phyloP scores from a whole-genome alignment of 2,797 vertebrate genomes.

The Takifugu ocellatus region DNA sequence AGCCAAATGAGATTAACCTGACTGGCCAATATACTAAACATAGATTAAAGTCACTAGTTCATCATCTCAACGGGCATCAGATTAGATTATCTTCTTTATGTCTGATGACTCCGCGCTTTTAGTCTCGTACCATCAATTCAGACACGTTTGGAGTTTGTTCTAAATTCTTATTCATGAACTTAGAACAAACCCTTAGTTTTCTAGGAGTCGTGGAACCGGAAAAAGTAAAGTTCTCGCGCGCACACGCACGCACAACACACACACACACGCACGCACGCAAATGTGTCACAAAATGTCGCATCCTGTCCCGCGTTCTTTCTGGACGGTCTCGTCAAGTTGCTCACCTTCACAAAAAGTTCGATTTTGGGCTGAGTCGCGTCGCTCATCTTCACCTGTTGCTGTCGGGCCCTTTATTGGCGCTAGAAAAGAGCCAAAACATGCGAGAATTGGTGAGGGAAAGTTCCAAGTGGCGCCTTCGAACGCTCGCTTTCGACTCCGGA shows the following conservation, averaged over 20 bases:
- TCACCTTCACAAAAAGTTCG: slow-evolving; percentile 83
- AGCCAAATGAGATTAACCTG: slow-evolving; percentile 43
- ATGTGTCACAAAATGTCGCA: no score
- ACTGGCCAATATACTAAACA: slow-evolving; percentile 49
- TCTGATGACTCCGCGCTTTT: slow-evolving; percentile 35
- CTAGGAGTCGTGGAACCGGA: no score
- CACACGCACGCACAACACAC: no score
- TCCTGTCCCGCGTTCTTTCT: not conserved
- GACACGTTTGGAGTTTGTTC: no score
- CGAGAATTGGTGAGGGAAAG: not conserved
- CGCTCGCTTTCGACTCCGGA: not conserved
- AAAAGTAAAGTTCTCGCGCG: no score
- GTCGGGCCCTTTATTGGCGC: not conserved
- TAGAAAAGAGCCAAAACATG: not conserved
- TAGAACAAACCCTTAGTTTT: no score
- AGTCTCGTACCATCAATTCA: slow-evolving; percentile 15
- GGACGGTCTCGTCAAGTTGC: slow-evolving; percentile 23
- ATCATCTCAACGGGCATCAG: slow-evolving; percentile 46
- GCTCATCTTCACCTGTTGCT: slow-evolving; percentile 64
- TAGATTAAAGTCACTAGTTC: slow-evolving; percentile 42
- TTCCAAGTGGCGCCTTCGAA: not conserved
- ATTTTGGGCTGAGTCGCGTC: slow-evolving; percentile 64
- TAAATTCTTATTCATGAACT: no score
- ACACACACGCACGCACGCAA: no score
- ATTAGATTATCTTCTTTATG: slow-evolving; percentile 56